Evolutionary conservation across 2,797 vertebrate species (phyloP).

Genomic region (Chloroceryle inda): DNA sequence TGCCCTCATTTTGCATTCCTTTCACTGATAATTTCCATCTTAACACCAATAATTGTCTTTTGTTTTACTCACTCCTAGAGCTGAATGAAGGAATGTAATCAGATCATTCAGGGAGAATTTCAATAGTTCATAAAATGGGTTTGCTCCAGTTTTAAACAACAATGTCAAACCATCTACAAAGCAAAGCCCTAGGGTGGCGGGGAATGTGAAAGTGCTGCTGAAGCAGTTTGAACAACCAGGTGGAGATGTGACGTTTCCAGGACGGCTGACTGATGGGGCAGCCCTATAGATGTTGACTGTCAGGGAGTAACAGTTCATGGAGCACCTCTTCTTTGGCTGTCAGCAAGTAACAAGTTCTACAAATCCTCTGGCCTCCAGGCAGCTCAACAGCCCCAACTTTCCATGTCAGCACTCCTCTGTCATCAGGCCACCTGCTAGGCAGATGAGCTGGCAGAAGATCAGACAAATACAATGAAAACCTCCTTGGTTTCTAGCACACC

Average conservation of each 20-base stretch:
- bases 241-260: neutral
- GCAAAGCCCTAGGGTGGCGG: neutral
- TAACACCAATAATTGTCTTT: neutral
- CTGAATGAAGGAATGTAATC: neutral
- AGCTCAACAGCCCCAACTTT: neutral
- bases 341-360: neutral
- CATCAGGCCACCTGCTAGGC: neutral
- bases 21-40: neutral
- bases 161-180: neutral
- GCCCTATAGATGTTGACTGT: rapidly evolving
- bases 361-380: neutral
- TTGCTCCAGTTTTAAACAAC: neutral
- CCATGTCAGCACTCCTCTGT: neutral
- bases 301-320: neutral
- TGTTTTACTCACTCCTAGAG: neutral
- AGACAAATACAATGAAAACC: neutral
- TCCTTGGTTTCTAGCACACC: neutral
- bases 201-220: neutral
- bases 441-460: slow-evolving; percentile 29
- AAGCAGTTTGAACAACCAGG: neutral
- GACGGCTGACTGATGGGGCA: rapidly evolving
- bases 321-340: neutral
- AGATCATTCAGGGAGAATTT: neutral
- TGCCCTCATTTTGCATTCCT: neutral
- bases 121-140: neutral